These are phyloP conservation scores for Clivina fossor DNA, from an alignment of 2,888 invertebrate genomes.

Conservation along the genomic window DNA sequence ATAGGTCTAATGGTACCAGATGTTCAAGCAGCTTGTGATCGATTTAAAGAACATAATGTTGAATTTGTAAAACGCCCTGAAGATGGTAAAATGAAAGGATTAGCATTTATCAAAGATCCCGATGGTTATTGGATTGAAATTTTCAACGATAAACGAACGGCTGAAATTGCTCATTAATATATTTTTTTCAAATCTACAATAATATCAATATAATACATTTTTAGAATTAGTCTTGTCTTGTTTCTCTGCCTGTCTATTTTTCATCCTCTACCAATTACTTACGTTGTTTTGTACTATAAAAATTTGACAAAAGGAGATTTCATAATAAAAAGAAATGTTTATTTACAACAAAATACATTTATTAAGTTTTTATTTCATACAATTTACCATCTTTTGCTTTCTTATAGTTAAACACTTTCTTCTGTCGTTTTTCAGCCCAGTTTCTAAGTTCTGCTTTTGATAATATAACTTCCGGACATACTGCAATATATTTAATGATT, in stretches of 20 bases:
- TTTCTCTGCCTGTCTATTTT: no score
- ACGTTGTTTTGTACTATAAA: no score
- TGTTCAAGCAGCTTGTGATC: slow-evolving; percentile 82
- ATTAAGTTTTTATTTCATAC: slow-evolving; percentile 39
- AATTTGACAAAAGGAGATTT: no score
- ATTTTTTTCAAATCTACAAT: no score
- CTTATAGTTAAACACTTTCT: slow-evolving; percentile 56
- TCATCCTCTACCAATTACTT: no score
- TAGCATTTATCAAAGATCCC: slow-evolving; percentile 94
- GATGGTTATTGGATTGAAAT: slow-evolving; percentile 94
- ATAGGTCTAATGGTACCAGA: slow-evolving; percentile 90
- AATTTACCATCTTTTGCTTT: slow-evolving; percentile 50
- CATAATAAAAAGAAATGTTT: no score
- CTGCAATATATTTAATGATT: slow-evolving; percentile 49
- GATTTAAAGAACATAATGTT: slow-evolving; percentile 82
- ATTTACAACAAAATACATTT: no score
- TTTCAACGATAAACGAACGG: slow-evolving; percentile 14
- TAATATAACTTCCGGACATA: slow-evolving; percentile 55
- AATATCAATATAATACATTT: no score
- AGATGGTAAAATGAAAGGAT: slow-evolving; percentile 90
- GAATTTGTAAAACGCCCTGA: slow-evolving; percentile 87
- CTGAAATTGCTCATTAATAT: neutral
- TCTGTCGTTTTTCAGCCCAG: slow-evolving; percentile 60
- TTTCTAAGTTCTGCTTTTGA: slow-evolving; percentile 56
- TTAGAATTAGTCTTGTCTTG: no score